Evolutionary conservation across 2,113 vertebrate genomes (phyloP).

Genomic region (Coregonus clupeaformis): DNA sequence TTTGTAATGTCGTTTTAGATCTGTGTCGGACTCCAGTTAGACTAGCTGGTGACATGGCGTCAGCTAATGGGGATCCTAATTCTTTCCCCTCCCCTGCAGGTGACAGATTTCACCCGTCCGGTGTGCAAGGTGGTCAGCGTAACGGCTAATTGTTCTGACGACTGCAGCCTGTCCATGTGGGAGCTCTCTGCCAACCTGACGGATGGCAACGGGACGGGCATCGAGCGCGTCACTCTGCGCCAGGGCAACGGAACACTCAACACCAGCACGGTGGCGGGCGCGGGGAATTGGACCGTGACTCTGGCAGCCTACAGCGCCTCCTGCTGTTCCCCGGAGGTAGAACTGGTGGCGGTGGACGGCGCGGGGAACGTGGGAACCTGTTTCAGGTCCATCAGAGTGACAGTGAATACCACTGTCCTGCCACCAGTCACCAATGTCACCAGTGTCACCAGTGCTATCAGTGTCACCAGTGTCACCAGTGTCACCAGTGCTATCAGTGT

Average conservation of each 20-base stretch:
- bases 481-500: too few species aligned
- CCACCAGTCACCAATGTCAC: background rate
- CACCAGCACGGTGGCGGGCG: slow-evolving; percentile 19
- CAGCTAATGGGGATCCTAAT: background rate
- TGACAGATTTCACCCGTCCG: slow-evolving; percentile 54
- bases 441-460: too few species aligned
- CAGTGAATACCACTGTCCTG: background rate
- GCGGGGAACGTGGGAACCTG: slow-evolving; percentile 64
- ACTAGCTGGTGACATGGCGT: too few species aligned
- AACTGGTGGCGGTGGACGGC: slow-evolving; percentile 59
- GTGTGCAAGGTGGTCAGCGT: slow-evolving; percentile 45
- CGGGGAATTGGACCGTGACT: slow-evolving; percentile 22
- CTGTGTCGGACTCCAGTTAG: background rate
- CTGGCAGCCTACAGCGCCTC: slow-evolving; percentile 56
- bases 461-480: too few species aligned
- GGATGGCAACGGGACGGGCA: slow-evolving; percentile 55
- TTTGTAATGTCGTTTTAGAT: background rate
- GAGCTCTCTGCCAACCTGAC: slow-evolving; percentile 38
- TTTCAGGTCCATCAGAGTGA: slow-evolving; percentile 52
- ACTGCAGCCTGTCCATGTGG: slow-evolving; percentile 50
- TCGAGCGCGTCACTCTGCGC: slow-evolving; percentile 40
- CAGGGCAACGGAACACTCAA: slow-evolving; percentile 57
- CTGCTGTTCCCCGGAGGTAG: slow-evolving; percentile 53
- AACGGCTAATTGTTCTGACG: slow-evolving; percentile 40
- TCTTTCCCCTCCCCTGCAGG: slow-evolving; percentile 31